Conservation (phyloP, 2,888 invertebrate genomes). For the Drosophila siamana region DNA sequence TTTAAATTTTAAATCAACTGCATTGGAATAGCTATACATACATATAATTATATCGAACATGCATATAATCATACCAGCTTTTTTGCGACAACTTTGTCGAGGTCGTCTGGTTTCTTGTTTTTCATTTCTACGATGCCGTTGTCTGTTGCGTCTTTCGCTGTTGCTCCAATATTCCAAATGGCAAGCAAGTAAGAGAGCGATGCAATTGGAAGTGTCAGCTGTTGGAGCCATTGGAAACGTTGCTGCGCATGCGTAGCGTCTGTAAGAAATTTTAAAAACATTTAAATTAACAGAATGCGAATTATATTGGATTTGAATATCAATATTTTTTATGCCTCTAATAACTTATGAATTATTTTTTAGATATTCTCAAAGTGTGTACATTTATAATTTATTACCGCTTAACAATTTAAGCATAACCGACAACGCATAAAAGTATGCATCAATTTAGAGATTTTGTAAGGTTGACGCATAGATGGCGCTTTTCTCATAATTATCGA, state of each 20-base stretch:
- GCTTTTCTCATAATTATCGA: neutral
- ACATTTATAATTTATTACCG: neutral
- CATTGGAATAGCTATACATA: neutral
- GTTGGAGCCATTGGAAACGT: conserved; percentile 35
- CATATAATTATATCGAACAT: conserved; percentile 12
- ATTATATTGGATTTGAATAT: neutral
- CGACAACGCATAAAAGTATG: neutral
- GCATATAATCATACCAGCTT: conserved; percentile 21
- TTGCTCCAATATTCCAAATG: conserved; percentile 48
- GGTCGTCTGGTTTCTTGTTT: conserved; percentile 82
- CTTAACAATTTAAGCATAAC: neutral
- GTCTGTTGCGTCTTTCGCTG: conserved; percentile 46
- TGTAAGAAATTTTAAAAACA: neutral
- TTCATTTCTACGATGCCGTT: conserved; percentile 56
- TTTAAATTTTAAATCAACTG: neutral
- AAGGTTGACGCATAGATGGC: neutral
- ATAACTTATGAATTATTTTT: no score
- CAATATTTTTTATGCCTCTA: neutral
- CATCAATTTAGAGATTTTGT: neutral
- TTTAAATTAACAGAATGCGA: neutral
- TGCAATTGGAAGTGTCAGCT: conserved; percentile 50
- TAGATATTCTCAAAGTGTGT: neutral
- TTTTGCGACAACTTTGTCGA: conserved; percentile 76
- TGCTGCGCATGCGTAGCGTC: conserved; percentile 25
- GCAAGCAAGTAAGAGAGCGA: conserved; percentile 30